Base-by-base conservation (phyloP, 2,113 vertebrate genomes). In the Orthonyx spaldingii region DNA sequence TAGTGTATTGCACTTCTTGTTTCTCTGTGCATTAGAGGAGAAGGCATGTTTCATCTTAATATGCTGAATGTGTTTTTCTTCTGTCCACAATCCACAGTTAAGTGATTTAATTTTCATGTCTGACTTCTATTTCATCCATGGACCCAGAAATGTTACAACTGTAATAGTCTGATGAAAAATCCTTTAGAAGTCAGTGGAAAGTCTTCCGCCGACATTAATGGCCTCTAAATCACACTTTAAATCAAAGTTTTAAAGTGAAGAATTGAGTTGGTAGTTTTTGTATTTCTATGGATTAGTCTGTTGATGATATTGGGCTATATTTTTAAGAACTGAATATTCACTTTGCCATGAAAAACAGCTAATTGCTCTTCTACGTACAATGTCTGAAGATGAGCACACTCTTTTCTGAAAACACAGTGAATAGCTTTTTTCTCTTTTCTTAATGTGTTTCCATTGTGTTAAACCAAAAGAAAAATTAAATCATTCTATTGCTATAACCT, bases 51-150 rank as follows among this genome's bases (percentile, higher is more conserved):
- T 94, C 37, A 79, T 84, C 65, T 93, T 84, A 79, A 89, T 90
- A 87, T 63, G 53, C 72, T 65, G 59, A 69, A 90, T 80, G 65
- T 84, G 76, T 78, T 89, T 96, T 90, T 55, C 46, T 95, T 93
- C 77, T 78, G 57, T 89, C 88, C 80, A 49, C 72, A 92, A 44
- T 78, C 76, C 64, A 77, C 71, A 93, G 72, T 78, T 89, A 70
- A 95, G n/a, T 87, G 83, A 90, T 92, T 89, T 89, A 89, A 81
- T 90, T 92, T 94, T 89, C 76, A 41, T 76, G 49, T 92, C 83
- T 91, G 88, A 30, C 65, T 93, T 93, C 64, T 93, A 5, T 90
- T 92, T 68, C 65, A 92, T 93, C 57, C 53, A 52, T 27, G 35
- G 56, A 61, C 32, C 13, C 56, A 72, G 44, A 89, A 94, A 76